Percentiles rank a stretch among this genome's conserved stretches.
Evolutionary conservation across 2,797 vertebrate genomes (phyloP).

Genomic region (Bryconaethiops microstoma): DNA sequence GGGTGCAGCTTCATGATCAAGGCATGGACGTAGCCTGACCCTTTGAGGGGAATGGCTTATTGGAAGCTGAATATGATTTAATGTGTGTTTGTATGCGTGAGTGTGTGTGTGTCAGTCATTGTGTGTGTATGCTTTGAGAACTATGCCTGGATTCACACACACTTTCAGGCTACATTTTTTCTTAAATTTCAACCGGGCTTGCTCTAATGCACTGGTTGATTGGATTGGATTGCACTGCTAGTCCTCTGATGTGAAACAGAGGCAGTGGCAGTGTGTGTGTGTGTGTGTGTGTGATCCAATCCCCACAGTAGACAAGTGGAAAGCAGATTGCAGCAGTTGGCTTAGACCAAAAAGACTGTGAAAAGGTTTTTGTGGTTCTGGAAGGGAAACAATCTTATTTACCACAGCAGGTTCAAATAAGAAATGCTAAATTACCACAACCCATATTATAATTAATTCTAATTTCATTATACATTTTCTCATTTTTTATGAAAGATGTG

Average conservation of each 20-base stretch:
- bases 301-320: slow-evolving; percentile 9
- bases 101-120: neutral
- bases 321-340: neutral
- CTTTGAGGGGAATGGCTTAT: neutral
- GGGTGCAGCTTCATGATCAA: slow-evolving; percentile 37
- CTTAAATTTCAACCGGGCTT: neutral
- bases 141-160: neutral
- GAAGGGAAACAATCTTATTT: slow-evolving; percentile 15
- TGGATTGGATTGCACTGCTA: slow-evolving; percentile 2
- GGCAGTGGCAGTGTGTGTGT: neutral
- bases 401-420: neutral
- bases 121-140: neutral
- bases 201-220: neutral
- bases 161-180: neutral
- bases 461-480: too few species aligned
- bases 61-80: neutral
- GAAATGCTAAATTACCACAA: neutral
- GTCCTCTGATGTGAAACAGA: slow-evolving; percentile 12
- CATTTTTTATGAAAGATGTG: too few species aligned
- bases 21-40: neutral
- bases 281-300: neutral
- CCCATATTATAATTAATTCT: neutral
- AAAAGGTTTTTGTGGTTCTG: slow-evolving; percentile 1
- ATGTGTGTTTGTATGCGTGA: neutral
- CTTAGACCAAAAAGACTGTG: neutral